Conservation (phyloP, 2,888 invertebrate genomes). For the Camponotus fellah region DNA sequence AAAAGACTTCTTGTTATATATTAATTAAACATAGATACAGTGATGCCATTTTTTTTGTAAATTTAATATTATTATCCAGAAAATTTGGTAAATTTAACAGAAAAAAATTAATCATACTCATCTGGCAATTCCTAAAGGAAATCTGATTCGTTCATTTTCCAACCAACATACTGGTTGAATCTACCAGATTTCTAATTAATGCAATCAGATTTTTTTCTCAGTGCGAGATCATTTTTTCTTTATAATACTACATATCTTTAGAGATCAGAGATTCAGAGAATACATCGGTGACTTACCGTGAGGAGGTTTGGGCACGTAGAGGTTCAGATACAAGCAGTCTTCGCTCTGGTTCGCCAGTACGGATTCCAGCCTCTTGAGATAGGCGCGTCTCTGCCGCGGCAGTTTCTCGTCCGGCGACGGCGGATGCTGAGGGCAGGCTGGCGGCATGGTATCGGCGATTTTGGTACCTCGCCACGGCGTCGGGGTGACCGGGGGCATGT, state of each 20-base stretch:
- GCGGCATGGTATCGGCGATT: slow-evolving; percentile 93
- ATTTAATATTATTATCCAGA: no score
- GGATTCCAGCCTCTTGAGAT: slow-evolving; percentile 94
- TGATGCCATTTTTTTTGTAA: no score
- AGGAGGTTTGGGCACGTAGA: slow-evolving; percentile 94
- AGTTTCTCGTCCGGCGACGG: slow-evolving; percentile 87
- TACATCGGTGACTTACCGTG: slow-evolving; percentile 78
- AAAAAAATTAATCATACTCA: no score
- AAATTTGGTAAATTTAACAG: no score
- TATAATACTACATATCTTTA: background rate
- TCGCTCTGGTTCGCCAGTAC: slow-evolving; percentile 97
- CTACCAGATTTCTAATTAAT: no score
- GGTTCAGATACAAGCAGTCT: slow-evolving; percentile 98
- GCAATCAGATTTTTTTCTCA: no score
- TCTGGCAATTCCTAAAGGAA: no score
- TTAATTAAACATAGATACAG: no score
- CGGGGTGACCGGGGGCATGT: slow-evolving; percentile 98
- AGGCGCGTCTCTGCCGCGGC: slow-evolving; percentile 94
- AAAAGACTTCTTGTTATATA: no score
- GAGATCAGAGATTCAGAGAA: background rate
- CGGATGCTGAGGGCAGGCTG: slow-evolving; percentile 95
- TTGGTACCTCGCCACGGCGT: slow-evolving; percentile 94
- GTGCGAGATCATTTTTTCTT: background rate
- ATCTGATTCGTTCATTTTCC: no score
- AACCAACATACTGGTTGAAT: no score